Percentiles rank a stretch among this genome's conserved stretches.
phyloP scores from a whole-genome alignment of 2,888 invertebrate species.

The Oligia latruncula region DNA sequence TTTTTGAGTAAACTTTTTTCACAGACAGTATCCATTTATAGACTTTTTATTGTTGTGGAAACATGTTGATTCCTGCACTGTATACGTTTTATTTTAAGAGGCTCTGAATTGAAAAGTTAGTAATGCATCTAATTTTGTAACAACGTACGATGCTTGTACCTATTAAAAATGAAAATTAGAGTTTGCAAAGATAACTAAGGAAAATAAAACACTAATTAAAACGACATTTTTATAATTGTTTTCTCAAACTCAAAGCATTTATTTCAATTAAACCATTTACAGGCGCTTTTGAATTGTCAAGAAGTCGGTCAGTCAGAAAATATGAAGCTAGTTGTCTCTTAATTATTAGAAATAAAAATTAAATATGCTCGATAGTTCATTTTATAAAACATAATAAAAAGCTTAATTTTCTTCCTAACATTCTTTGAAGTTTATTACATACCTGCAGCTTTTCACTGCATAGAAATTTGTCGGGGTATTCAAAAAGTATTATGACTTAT shows the following conservation, averaged over 20 bases:
- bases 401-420: not conserved
- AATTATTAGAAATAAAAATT: too few species aligned
- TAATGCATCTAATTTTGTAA: not conserved
- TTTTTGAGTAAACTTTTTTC: not conserved
- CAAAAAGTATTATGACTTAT: constrained; percentile 31
- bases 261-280: too few species aligned
- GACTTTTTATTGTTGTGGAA: too few species aligned
- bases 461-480: not conserved
- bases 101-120: not conserved
- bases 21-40: too few species aligned
- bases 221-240: not conserved
- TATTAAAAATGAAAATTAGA: not conserved
- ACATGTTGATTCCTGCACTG: not conserved
- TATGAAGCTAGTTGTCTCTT: too few species aligned
- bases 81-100: not conserved
- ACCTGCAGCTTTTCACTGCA: not conserved
- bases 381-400: not conserved
- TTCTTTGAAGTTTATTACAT: not conserved
- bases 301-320: too few species aligned
- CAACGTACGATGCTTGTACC: not conserved
- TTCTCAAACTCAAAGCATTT: not conserved
- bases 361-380: too few species aligned
- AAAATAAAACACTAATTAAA: not conserved
- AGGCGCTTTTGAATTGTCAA: too few species aligned
- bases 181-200: not conserved